phyloP scores from a whole-genome alignment of 1,140 invertebrate species.

The Homalodisca vitripennis region DNA sequence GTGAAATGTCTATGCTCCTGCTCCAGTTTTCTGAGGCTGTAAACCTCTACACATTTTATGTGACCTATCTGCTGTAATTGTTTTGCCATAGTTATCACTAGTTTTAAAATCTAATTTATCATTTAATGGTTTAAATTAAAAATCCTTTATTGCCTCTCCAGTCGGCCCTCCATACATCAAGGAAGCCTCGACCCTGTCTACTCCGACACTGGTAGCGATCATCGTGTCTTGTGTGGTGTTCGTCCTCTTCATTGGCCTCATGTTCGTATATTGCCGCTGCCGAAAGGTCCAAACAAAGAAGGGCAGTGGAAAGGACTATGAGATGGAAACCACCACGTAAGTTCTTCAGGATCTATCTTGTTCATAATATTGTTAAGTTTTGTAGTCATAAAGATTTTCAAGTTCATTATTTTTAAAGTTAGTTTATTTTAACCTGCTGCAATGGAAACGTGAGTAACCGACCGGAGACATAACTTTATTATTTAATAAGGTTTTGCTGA shows the following conservation, averaged over 20 bases:
- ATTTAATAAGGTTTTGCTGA: not conserved
- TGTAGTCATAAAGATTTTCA: not conserved
- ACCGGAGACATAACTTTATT: not conserved
- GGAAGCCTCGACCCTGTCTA: constrained; percentile 70
- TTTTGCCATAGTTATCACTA: too few species aligned
- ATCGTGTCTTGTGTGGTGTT: constrained; percentile 79
- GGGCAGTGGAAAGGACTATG: constrained; percentile 80
- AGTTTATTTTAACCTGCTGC: constrained; percentile 1
- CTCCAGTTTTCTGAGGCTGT: not conserved
- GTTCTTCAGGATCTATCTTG: constrained; percentile 38
- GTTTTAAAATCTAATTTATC: too few species aligned
- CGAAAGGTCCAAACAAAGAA: constrained; percentile 80
- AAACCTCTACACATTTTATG: too few species aligned
- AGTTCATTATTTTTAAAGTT: too few species aligned
- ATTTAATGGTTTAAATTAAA: too few species aligned
- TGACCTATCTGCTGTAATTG: too few species aligned
- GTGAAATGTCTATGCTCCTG: constrained; percentile 7
- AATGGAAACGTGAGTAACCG: not conserved
- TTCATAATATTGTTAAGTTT: too few species aligned
- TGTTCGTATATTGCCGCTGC: constrained; percentile 84
- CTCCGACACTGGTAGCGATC: constrained; percentile 76
- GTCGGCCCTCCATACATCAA: constrained; percentile 77
- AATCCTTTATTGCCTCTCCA: constrained; percentile 52
- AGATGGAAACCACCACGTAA: constrained; percentile 75
- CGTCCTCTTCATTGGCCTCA: constrained; percentile 69